Percentiles rank a stretch among this genome's conserved stretches.
These are phyloP conservation scores for Acanthurus leucopareius DNA, from an alignment of 2,797 vertebrate species.

Conservation along the genomic window DNA sequence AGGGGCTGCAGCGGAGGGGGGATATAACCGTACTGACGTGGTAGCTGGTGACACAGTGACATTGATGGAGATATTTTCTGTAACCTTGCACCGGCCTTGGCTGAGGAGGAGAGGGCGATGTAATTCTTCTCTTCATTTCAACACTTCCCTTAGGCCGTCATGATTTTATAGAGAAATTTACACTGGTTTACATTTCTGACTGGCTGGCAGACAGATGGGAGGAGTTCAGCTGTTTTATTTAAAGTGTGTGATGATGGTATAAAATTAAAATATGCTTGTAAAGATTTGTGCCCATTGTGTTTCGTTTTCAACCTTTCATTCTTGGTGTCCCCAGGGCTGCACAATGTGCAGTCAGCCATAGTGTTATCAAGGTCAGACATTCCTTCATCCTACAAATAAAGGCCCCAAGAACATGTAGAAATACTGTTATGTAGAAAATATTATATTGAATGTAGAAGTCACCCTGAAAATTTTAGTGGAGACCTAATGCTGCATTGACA, in stretches of 20 bases:
- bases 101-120: slow-evolving; percentile 22
- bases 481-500: too few species aligned
- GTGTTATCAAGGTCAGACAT: neutral
- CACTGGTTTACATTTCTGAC: slow-evolving; percentile 18
- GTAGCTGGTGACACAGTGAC: slow-evolving; percentile 58
- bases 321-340: neutral
- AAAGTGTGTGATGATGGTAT: slow-evolving; percentile 7
- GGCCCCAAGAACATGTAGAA: too few species aligned
- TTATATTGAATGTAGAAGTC: too few species aligned
- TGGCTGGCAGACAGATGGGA: slow-evolving; percentile 1
- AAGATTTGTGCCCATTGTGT: neutral
- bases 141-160: neutral
- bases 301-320: neutral
- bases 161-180: slow-evolving; percentile 21
- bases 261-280: neutral
- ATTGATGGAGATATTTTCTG: slow-evolving; percentile 70
- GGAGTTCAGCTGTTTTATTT: neutral
- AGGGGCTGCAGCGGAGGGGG: slow-evolving; percentile 9
- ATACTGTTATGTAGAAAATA: too few species aligned
- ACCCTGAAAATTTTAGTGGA: too few species aligned
- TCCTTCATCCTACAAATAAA: neutral
- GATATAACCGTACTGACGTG: slow-evolving; percentile 34
- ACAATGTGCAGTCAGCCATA: too few species aligned
- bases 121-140: slow-evolving; percentile 41
- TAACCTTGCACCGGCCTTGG: slow-evolving; percentile 53